Conservation (phyloP, 64 coral and sea anemone species). For the Montipora cactus region DNA sequence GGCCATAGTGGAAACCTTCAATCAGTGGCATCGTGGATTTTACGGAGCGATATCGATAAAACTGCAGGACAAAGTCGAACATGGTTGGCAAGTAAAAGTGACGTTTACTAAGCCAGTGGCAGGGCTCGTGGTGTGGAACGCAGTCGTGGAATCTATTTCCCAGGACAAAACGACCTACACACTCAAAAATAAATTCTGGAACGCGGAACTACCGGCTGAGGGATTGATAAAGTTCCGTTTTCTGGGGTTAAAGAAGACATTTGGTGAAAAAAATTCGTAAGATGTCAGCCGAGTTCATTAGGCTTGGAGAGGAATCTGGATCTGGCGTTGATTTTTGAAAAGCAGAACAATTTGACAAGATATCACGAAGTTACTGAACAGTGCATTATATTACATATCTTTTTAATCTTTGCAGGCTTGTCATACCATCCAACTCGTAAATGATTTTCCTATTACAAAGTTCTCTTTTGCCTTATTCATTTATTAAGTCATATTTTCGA, state of each 20-base stretch:
- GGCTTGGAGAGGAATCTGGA: constrained; percentile 19
- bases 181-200: constrained; percentile 49
- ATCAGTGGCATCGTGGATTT: constrained; percentile 16
- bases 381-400: too few species aligned
- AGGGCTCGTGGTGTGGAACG: not conserved
- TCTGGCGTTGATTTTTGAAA: not conserved
- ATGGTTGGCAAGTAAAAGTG: constrained; percentile 42
- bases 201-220: not conserved
- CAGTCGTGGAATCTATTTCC: not conserved
- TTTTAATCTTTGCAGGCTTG: too few species aligned
- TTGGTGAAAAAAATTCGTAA: not conserved
- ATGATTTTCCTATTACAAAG: too few species aligned
- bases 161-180: not conserved
- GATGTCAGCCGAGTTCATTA: not conserved
- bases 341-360: too few species aligned
- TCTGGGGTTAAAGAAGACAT: not conserved
- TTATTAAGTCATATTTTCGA: too few species aligned
- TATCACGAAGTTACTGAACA: too few species aligned
- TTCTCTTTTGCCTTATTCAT: too few species aligned
- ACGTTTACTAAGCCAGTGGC: constrained; percentile 4
- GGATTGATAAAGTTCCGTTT: not conserved
- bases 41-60: constrained; percentile 9
- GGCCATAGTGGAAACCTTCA: not conserved
- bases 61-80: constrained; percentile 27
- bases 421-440: too few species aligned